Evolutionary conservation across 30 jellyfish, hydroid and myxozoan genomes (phyloP), one percentile per base, ranked within the genome.

Genomic region (Cassiopea andromeda): DNA sequence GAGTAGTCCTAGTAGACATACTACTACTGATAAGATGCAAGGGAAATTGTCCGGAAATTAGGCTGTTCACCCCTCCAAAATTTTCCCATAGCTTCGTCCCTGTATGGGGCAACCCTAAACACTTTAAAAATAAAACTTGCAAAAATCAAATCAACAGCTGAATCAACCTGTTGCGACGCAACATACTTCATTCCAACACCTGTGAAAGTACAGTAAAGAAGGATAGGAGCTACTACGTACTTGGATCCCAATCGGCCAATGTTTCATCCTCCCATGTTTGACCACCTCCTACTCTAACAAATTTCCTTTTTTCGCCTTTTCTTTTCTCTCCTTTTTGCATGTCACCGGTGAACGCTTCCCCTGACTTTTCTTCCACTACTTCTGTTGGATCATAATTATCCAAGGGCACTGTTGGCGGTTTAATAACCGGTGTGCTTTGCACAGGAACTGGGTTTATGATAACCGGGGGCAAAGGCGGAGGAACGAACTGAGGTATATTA

Each of bases 281-380:
- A 19, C 98, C 98, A 47, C 99, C 99, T 12, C 97, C 99, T 58
- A 96, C 97, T 50, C 99, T 80, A 10, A 95, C 99, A 46, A 91
- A 94, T 38, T 97, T 83, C 87, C 89, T 87, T 76, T 91, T 95
- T n/a, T 86, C 98, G 74, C 78, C 73, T 71, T 78, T 88, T 75
- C 78, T 83, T 67, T 80, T 89, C 57, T 82, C 94, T 4, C 84
- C 91, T 38, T 85, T 83, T 43, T 78, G 82, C 15, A 78, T 81
- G 19, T 80, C 87, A 15, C 78, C 75, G 2, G 73, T 83, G 16
- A 95, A 92, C 14, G 88, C 82, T 15, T 85, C 91, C 75, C 80
- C 85, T n/a, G 75, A 12, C 73, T 75, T 84, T 15, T 85, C 94
- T 44, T 84, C 94, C 73, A 69, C 84, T 8, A 78, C 85, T 48